A percentile compares a stretch with the other conserved stretches of the same genome.
Conservation (phyloP, 1,140 invertebrate genomes). For the Meloidogyne floridensis region DNA sequence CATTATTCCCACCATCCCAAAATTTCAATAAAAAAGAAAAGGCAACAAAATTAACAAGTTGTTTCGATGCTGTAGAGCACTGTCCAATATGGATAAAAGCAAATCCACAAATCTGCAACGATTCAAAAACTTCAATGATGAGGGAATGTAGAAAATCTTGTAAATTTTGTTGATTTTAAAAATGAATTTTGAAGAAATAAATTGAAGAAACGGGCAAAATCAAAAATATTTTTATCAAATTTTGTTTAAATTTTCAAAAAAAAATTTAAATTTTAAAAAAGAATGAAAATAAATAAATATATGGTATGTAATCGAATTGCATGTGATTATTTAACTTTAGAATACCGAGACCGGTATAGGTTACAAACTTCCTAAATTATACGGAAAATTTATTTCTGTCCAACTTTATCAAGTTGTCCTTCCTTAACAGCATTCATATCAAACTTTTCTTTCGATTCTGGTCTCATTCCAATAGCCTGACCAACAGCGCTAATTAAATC, state of each 20-base stretch:
- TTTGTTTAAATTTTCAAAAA: not conserved
- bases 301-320: too few species aligned
- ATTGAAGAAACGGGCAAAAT: not conserved
- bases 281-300: too few species aligned
- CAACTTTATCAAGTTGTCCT: conserved; percentile 41
- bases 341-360: too few species aligned
- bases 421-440: conserved; percentile 48
- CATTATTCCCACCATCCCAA: not conserved
- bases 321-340: too few species aligned
- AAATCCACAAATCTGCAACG: conserved; percentile 13
- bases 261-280: too few species aligned
- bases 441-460: conserved; percentile 47
- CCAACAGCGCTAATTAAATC: conserved; percentile 45
- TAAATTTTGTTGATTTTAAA: conserved; percentile 21
- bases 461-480: conserved; percentile 49
- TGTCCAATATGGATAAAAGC: conserved; percentile 1
- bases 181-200: not conserved
- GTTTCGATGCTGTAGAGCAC: not conserved
- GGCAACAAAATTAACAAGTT: not conserved
- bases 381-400: conserved; percentile 40
- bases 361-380: conserved; percentile 1
- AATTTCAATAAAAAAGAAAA: not conserved
- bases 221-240: not conserved
- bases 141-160: conserved; percentile 21
- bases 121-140: conserved; percentile 24